A percentile compares a stretch with the other conserved stretches of the same genome.
Conservation (phyloP, 2,797 vertebrate genomes). For the Pteronotus mesoamericanus region DNA sequence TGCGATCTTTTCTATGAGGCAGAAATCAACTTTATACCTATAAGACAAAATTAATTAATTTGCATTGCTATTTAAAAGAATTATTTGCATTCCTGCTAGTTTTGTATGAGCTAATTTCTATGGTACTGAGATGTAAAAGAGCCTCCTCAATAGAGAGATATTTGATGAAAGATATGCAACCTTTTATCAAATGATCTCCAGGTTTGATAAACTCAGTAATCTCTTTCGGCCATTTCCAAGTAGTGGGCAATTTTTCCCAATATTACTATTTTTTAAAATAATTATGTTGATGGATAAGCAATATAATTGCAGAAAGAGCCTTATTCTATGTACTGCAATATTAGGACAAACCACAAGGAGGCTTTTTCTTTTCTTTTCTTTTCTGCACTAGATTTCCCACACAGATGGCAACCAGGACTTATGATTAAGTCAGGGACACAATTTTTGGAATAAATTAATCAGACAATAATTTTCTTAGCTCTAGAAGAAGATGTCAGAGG, state of each 20-base stretch:
- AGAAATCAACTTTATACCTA: neutral
- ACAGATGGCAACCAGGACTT: neutral
- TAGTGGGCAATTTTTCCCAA: neutral
- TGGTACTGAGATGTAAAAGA: constrained; percentile 16
- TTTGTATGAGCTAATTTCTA: neutral
- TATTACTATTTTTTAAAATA: neutral
- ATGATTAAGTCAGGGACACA: neutral
- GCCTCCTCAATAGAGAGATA: neutral
- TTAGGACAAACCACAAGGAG: constrained; percentile 33
- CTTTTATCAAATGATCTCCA: neutral
- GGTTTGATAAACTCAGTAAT: neutral
- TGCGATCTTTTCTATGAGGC: neutral
- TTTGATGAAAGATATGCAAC: neutral
- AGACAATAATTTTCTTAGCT: neutral
- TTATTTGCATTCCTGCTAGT: neutral
- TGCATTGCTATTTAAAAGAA: neutral
- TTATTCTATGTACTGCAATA: neutral
- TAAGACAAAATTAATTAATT: constrained; percentile 4
- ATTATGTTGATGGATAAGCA: neutral
- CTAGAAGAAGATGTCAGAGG: neutral
- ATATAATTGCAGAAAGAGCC: neutral
- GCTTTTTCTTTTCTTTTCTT: neutral
- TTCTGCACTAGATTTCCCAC: neutral
- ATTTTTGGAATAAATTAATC: neutral
- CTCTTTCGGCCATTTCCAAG: neutral